These are phyloP conservation scores for Hybognathus amarus DNA, from an alignment of 2,797 vertebrate genomes.

Conservation along the genomic window DNA sequence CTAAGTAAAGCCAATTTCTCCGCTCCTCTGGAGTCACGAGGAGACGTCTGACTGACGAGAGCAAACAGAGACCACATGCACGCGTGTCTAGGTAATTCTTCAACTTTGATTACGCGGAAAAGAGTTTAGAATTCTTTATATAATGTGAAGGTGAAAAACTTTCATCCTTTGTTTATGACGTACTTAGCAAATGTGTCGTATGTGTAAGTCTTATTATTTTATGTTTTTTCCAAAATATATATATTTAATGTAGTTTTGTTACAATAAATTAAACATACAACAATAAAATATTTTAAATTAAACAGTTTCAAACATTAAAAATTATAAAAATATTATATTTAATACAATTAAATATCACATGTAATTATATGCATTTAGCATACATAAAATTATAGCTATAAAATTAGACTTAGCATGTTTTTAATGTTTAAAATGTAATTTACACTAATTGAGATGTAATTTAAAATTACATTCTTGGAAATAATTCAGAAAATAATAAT, in stretches of 20 bases:
- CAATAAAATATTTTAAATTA: too few relatives aligned
- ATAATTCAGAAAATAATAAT: neutral
- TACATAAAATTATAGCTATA: neutral
- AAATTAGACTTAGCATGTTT: neutral
- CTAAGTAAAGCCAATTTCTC: slow-evolving; percentile 75
- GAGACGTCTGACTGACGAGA: slow-evolving; percentile 62
- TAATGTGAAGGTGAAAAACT: neutral
- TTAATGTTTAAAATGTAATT: neutral
- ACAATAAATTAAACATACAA: too few relatives aligned
- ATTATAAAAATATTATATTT: neutral
- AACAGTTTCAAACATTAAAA: too few relatives aligned
- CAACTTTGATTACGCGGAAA: neutral
- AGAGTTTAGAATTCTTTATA: neutral
- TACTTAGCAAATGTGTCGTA: neutral
- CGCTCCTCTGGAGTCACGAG: slow-evolving; percentile 65
- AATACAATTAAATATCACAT: neutral
- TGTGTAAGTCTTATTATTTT: neutral
- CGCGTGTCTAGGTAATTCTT: neutral
- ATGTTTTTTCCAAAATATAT: neutral
- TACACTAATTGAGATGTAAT: neutral
- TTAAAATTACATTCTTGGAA: neutral
- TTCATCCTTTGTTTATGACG: neutral
- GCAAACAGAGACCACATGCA: slow-evolving; percentile 11
- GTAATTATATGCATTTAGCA: neutral
- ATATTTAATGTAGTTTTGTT: too few relatives aligned